A percentile compares a stretch with the other conserved stretches of the same genome.
Conservation (phyloP, 2,888 invertebrate genomes). For the Theodoxus fluviatilis region DNA sequence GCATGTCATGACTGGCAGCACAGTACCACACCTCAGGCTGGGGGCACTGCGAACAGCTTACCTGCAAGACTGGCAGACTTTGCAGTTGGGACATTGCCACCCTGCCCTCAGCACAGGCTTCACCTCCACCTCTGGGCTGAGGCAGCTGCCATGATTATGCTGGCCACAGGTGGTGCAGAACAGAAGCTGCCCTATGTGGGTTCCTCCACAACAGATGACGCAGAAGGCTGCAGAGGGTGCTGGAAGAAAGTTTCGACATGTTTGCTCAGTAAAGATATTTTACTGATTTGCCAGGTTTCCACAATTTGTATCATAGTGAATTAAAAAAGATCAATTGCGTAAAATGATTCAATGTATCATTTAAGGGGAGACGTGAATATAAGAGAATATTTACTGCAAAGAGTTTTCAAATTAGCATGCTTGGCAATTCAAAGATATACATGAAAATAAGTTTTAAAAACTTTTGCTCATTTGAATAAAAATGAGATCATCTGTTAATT, state of each 20-base stretch:
- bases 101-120: constrained; percentile 76
- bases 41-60: constrained; percentile 36
- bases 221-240: constrained; percentile 81
- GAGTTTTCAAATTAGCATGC: too few species aligned
- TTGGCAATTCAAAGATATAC: too few species aligned
- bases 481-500: too few species aligned
- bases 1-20: neutral
- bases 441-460: neutral
- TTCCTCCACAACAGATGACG: constrained; percentile 82
- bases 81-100: constrained; percentile 93
- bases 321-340: neutral
- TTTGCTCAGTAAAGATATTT: neutral
- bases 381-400: too few species aligned
- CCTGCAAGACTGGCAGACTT: constrained; percentile 89
- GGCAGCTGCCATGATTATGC: constrained; percentile 92
- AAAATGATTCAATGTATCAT: neutral
- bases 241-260: constrained; percentile 54
- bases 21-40: neutral
- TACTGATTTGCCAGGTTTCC: neutral
- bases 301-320: neutral
- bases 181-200: constrained; percentile 86
- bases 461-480: neutral
- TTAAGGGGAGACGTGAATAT: too few species aligned
- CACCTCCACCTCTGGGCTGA: constrained; percentile 69
- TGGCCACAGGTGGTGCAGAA: constrained; percentile 92